Conservation (phyloP, 1,140 invertebrate species). For the Bilobella aurantiaca region DNA sequence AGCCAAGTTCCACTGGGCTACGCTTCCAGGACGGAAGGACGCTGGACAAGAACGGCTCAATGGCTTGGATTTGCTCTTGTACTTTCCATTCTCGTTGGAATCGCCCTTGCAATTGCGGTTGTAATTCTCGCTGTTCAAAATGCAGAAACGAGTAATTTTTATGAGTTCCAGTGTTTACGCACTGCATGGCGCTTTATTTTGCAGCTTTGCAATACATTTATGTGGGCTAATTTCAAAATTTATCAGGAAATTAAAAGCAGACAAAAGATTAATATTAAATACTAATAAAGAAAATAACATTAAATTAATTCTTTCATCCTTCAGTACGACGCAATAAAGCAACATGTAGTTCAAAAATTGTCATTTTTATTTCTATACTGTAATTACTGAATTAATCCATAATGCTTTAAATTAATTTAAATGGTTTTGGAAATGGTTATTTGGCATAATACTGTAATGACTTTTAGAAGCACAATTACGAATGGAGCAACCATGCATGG, state of each 20-base stretch:
- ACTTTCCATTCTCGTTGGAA: neutral
- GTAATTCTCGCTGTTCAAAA: neutral
- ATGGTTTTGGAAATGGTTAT: too few relatives aligned
- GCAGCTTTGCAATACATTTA: too few relatives aligned
- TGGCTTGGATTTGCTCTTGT: neutral
- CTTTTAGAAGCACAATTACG: neutral
- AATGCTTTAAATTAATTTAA: neutral
- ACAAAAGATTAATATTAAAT: too few relatives aligned
- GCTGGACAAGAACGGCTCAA: neutral
- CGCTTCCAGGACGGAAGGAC: neutral
- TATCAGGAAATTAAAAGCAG: neutral
- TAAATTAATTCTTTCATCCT: neutral
- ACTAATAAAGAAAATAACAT: too few relatives aligned
- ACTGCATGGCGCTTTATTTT: too few relatives aligned
- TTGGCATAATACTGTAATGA: neutral
- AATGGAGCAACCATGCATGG: slow-evolving; percentile 7
- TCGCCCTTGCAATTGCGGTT: slow-evolving; percentile 1
- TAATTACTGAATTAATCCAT: too few relatives aligned
- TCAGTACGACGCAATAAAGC: too few relatives aligned
- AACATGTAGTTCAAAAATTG: too few relatives aligned
- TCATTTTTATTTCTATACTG: too few relatives aligned
- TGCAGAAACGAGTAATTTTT: neutral
- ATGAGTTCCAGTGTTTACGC: neutral
- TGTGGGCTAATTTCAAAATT: neutral
- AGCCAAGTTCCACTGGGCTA: neutral